Percentiles rank a stretch among this genome's conserved stretches.
Conservation (phyloP, 2,888 invertebrate species). For the Coelogynopora nodosa region DNA sequence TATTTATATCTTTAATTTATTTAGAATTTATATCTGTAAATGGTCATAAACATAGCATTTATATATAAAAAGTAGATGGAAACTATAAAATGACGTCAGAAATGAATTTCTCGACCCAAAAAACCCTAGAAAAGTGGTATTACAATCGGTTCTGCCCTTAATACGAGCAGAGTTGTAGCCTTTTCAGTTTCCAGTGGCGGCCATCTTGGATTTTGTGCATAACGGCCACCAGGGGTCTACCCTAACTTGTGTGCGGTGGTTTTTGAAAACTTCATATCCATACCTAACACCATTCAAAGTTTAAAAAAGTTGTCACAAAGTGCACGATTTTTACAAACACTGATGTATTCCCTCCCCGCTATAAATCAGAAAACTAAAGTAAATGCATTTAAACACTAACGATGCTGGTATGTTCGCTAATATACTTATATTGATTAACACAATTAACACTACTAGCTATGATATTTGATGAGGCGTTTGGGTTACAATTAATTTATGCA, state of each 20-base stretch:
- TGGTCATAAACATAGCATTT: constrained; percentile 36
- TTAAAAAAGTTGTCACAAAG: constrained; percentile 27
- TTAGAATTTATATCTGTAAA: constrained; percentile 35
- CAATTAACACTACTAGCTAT: too few relatives aligned
- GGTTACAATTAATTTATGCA: too few relatives aligned
- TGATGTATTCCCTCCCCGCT: background rate
- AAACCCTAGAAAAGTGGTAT: constrained; percentile 36
- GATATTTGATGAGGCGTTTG: too few relatives aligned
- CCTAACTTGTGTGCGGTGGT: constrained; percentile 23
- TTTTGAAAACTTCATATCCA: constrained; percentile 22
- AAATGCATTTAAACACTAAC: too few relatives aligned
- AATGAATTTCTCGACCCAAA: constrained; percentile 35
- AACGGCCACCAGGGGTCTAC: constrained; percentile 29
- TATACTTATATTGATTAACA: too few relatives aligned
- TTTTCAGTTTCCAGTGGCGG: constrained; percentile 28
- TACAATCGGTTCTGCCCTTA: constrained; percentile 30
- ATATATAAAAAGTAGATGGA: constrained; percentile 32
- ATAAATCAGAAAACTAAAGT: too few relatives aligned
- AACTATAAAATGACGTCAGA: constrained; percentile 34
- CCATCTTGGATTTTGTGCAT: constrained; percentile 24
- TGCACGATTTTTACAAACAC: background rate
- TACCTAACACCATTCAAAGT: constrained; percentile 22
- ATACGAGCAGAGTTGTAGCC: constrained; percentile 32
- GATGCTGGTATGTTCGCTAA: too few relatives aligned
- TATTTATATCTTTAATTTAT: constrained; percentile 30